These are phyloP conservation scores for Fregata magnificens DNA, from an alignment of 2,113 vertebrate species.

Conservation along the genomic window DNA sequence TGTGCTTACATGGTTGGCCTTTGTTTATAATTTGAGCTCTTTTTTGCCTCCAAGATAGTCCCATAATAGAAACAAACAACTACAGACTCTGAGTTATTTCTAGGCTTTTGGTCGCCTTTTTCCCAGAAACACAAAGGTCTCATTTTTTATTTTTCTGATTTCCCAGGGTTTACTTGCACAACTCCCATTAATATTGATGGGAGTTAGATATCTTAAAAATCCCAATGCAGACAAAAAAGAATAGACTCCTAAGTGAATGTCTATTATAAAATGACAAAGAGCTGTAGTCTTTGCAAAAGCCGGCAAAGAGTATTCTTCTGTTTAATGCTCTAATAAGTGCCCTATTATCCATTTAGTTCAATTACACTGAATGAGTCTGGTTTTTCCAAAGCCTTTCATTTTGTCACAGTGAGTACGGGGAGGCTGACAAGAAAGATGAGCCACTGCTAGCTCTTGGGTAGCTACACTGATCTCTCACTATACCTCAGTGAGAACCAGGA, in stretches of 20 bases:
- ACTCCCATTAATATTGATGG: constrained; percentile 33
- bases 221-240: constrained; percentile 1
- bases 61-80: neutral
- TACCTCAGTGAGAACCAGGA: constrained; percentile 17
- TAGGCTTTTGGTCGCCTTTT: neutral
- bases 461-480: neutral
- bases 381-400: constrained; percentile 55
- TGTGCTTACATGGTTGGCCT: neutral
- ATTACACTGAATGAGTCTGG: constrained; percentile 49
- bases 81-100: neutral
- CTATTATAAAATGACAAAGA: constrained; percentile 59
- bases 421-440: constrained; percentile 49
- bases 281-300: constrained; percentile 47
- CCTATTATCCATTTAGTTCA: constrained; percentile 66
- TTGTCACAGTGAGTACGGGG: neutral
- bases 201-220: constrained; percentile 15
- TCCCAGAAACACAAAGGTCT: neutral
- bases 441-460: constrained; percentile 15
- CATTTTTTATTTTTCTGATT: neutral
- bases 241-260: constrained; percentile 40
- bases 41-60: neutral
- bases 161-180: constrained; percentile 22
- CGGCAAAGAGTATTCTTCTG: constrained; percentile 23
- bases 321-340: constrained; percentile 56
- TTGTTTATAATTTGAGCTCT: neutral